Evolutionary conservation across 2,113 vertebrate genomes (phyloP).

Genomic region (Falcunculus frontatus): DNA sequence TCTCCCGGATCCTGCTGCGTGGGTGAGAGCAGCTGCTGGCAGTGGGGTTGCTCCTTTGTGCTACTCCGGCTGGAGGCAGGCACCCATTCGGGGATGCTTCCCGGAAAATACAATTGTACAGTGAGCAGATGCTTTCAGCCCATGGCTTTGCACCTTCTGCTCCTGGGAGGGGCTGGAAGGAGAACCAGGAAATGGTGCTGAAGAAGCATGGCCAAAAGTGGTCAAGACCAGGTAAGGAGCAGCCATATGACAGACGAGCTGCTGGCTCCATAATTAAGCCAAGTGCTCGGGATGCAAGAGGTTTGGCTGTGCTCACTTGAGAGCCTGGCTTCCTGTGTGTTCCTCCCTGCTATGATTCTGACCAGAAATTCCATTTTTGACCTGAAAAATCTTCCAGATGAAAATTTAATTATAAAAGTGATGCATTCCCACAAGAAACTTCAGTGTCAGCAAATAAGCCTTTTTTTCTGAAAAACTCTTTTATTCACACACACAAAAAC

Average conservation of each 20-base stretch:
- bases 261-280: neutral
- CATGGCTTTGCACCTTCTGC: neutral
- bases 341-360: conserved; percentile 8
- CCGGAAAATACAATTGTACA: neutral
- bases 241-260: neutral
- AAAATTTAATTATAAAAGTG: conserved; percentile 47
- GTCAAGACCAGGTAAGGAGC: neutral
- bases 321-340: conserved; percentile 27
- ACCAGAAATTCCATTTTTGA: conserved; percentile 60
- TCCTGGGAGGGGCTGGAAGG: neutral
- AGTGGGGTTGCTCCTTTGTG: neutral
- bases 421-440: conserved; percentile 56
- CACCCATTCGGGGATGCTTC: neutral
- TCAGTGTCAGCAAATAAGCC: conserved; percentile 19
- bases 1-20: neutral
- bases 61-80: neutral
- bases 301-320: neutral
- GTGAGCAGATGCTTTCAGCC: neutral
- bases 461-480: neutral
- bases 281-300: neutral
- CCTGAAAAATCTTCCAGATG: conserved; percentile 60
- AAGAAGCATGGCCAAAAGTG: neutral
- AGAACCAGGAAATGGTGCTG: neutral
- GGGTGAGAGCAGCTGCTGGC: neutral
- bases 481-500: neutral